Base-by-base conservation (phyloP, 2,888 invertebrate species). In the Drosophila paramelanica region DNA sequence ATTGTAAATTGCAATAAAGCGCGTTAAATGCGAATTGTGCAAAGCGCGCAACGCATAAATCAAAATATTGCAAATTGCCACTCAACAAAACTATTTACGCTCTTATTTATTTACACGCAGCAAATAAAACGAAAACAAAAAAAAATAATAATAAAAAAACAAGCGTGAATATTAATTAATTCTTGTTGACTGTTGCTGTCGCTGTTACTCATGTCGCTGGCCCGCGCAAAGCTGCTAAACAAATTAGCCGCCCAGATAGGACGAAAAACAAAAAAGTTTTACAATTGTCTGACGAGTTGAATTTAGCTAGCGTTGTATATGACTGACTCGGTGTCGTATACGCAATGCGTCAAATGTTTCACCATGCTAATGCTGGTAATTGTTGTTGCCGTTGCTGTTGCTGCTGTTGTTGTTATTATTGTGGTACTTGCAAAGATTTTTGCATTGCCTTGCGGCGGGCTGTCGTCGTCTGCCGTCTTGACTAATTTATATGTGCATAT, bases 401-500 rank as follows among this genome's bases (percentile, higher is more conserved):
- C 17, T 55, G 55, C 7, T 42, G 10, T 14, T 51, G n/a, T 14
- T 14, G 39, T 8, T 39, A 4, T 23, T 23, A 4, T 17, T 41
- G 53, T 53, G n/a, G 42, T 36, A 43, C 42, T 53, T 53, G 53
- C 31, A 59, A 53, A 55, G 66, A 77, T 62, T 65, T 72, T 60
- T 67, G 62, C 71, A 64, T 55, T 51, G 60, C 55, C 52, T 52
- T 43, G 46, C 56, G 56, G 43, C 59, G 7, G 51, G 25, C 36
- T 27, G 49, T 50, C 47, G 14, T 50, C 56, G 49, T 65, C 62
- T 61, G 64, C 39, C 74, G 59, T 58, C 73, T 57, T 69, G 45
- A 64, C 79, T 83, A 83, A 87, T 89, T 90, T 89, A 84, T 89
- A 89, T 89, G 90, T 80, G 89, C 90, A 90, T 90, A 89, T 85